phyloP scores from a whole-genome alignment of 2,797 vertebrate genomes.

The Sebastes minor region DNA sequence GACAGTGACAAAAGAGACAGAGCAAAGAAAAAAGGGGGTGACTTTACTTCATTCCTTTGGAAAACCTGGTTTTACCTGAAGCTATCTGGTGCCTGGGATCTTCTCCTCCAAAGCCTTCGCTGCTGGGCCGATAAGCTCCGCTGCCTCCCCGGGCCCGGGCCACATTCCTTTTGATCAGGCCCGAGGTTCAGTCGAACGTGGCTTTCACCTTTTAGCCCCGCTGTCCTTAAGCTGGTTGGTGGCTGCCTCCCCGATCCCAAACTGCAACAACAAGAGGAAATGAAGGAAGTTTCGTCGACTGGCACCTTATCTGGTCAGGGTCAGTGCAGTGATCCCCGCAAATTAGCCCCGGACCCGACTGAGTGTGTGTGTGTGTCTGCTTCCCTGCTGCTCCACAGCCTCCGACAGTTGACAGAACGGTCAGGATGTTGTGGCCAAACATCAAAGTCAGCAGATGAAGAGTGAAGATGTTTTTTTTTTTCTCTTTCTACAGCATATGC shows the following conservation, averaged over 20 bases:
- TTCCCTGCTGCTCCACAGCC: constrained; percentile 36
- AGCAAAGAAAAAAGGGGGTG: background rate
- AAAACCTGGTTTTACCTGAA: constrained; percentile 64
- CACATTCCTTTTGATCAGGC: constrained; percentile 81
- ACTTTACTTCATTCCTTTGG: constrained; percentile 37
- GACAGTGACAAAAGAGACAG: constrained; percentile 24
- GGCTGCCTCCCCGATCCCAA: constrained; percentile 64
- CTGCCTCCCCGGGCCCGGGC: constrained; percentile 66
- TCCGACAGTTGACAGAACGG: constrained; percentile 56
- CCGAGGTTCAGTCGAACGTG: constrained; percentile 77
- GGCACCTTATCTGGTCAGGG: constrained; percentile 78
- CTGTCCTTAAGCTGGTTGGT: constrained; percentile 71
- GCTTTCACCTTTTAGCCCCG: constrained; percentile 81
- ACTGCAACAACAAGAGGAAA: constrained; percentile 83
- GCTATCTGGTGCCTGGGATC: constrained; percentile 63
- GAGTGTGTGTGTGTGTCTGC: constrained; percentile 35
- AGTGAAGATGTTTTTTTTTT: constrained; percentile 9
- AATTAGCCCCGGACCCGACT: constrained; percentile 72
- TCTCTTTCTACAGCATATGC: constrained; percentile 15
- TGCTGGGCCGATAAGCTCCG: constrained; percentile 66
- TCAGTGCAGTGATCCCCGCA: constrained; percentile 76
- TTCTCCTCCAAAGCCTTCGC: constrained; percentile 62
- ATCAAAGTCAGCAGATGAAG: constrained; percentile 55
- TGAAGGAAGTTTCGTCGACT: constrained; percentile 80
- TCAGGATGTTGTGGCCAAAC: constrained; percentile 49